Evolutionary conservation across 2,797 vertebrate species (phyloP).

Genomic region (Hirundo rustica): DNA sequence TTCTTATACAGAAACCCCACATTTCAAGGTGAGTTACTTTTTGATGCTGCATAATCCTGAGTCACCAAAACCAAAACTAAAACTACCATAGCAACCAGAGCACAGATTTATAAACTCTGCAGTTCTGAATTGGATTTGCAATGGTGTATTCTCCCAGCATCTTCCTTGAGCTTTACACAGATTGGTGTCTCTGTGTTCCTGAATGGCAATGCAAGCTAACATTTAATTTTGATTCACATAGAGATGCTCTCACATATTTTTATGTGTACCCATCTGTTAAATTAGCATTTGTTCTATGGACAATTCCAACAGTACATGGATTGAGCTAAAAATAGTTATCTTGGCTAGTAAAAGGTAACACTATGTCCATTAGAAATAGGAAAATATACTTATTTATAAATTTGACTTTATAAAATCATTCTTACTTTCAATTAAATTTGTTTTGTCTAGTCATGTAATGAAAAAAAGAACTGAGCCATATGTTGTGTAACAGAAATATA

Average conservation of each 20-base stretch:
- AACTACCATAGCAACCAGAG: constrained; percentile 53
- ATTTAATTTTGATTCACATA: neutral
- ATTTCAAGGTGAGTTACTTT: constrained; percentile 6
- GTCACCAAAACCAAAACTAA: constrained; percentile 23
- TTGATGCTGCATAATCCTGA: constrained; percentile 53
- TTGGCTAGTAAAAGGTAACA: neutral
- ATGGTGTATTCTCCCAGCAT: neutral
- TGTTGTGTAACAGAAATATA: neutral
- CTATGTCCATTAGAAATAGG: neutral
- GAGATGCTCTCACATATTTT: neutral
- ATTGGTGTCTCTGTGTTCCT: neutral
- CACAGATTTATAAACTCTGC: neutral
- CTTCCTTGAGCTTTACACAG: neutral
- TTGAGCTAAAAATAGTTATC: constrained; percentile 35
- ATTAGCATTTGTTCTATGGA: neutral
- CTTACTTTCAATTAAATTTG: neutral
- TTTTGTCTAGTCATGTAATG: neutral
- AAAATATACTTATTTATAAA: constrained; percentile 18
- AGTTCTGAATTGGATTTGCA: constrained; percentile 11
- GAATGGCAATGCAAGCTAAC: neutral
- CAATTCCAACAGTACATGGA: neutral
- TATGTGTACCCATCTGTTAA: constrained; percentile 5
- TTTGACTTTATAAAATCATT: neutral
- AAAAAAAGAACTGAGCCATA: neutral
- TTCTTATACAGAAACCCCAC: neutral